Evolutionary conservation across 1,140 invertebrate species (phyloP), one percentile per base, ranked within the genome.

Genomic region (Panagrolaimus sp.): DNA sequence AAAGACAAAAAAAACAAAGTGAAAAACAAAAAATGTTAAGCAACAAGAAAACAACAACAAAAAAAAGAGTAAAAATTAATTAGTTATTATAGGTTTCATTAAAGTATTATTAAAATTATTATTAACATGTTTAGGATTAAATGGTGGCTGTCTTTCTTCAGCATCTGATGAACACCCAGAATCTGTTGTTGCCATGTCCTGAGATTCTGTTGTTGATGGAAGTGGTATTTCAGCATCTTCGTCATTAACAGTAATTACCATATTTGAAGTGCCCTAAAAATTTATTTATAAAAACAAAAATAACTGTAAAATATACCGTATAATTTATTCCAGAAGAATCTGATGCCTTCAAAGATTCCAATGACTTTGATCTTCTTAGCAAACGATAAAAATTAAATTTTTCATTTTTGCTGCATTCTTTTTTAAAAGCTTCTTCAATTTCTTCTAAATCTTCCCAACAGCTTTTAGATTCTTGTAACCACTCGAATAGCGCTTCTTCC

Each of bases 381-480:
- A 27, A 23, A 2, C 51, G 51, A 16, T 57, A 57, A 57, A 57
- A 57, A 38, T 38, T 38, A 38, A 38, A 38, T 38, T 38, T 38
- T 2, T 38, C 31, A 38, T 38, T 38, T 38, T 38, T 38, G 7
- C 7, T 38, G 31, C 31, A 38, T 38, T 38, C 31, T 38, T 38
- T 38, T 38, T n/a, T n/a, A n/a, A 38, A 38, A 38, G 31, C 31
- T 38, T 38, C 31, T 38, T 38, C 31, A 38, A 38, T 38, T 13
- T 57, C 51, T 57, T 20, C 51, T 8, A 16, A 11, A 13, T 57
- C 20, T 13, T 20, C 51, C 20, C 51, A 57, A 27, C 27, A 57
- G 8, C n/a, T 57, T 57, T 57, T 20, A 13, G 51, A 57, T 57
- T 57, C 51, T 57, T 57, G 51, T 16, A 57, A 20, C 51, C 51